These are phyloP conservation scores for Cephalotes varians DNA, from an alignment of 2,888 invertebrate genomes.

Conservation along the genomic window DNA sequence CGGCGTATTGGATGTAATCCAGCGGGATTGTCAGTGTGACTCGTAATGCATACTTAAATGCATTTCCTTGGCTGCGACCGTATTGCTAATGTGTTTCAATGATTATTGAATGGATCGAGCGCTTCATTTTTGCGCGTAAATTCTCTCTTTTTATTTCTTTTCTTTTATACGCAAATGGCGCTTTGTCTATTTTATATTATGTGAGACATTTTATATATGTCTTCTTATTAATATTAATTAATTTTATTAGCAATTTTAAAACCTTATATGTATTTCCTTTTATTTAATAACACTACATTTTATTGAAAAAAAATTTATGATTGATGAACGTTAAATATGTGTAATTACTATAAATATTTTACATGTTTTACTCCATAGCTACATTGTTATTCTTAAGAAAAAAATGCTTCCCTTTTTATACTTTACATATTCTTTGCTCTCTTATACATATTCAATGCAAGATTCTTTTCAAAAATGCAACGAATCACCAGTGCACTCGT, in stretches of 20 bases:
- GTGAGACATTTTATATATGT: not conserved
- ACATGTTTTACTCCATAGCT: not conserved
- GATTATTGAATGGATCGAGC: slow-evolving; percentile 13
- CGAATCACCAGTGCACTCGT: slow-evolving; percentile 60
- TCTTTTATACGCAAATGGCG: too few species aligned
- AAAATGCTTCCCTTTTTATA: not conserved
- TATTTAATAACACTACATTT: not conserved
- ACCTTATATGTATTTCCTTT: not conserved
- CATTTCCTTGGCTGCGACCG: slow-evolving; percentile 21
- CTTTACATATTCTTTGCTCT: slow-evolving; percentile 9
- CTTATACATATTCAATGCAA: slow-evolving; percentile 50
- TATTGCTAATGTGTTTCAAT: slow-evolving; percentile 50
- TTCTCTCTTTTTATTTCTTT: slow-evolving; percentile 6
- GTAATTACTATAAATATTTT: not conserved
- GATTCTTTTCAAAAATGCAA: slow-evolving; percentile 59
- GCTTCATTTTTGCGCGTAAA: slow-evolving; percentile 47
- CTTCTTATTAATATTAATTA: not conserved
- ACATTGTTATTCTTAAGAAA: not conserved
- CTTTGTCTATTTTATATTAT: not conserved
- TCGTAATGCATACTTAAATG: slow-evolving; percentile 37
- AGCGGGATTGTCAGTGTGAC: slow-evolving; percentile 24
- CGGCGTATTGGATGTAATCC: slow-evolving; percentile 45
- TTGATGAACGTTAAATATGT: slow-evolving; percentile 25
- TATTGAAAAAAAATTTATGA: slow-evolving; percentile 16
- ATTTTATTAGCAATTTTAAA: not conserved